Percentiles rank a stretch among this genome's conserved stretches.
Evolutionary conservation across 2,888 invertebrate genomes (phyloP).

Genomic region (Nomada ruficornis): DNA sequence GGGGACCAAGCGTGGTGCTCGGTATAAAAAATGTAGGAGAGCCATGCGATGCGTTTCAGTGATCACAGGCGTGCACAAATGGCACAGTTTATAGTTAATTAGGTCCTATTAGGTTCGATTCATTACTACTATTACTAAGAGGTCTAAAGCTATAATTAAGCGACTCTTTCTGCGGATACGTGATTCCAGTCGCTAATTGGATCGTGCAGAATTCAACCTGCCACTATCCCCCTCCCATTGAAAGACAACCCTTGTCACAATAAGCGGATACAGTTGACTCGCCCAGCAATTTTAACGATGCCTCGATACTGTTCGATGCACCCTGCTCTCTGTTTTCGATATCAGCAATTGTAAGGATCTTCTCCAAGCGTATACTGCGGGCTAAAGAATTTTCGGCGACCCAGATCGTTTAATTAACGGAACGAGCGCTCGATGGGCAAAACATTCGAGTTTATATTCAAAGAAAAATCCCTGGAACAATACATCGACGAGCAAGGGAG

Average conservation of each 20-base stretch:
- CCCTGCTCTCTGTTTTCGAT: not conserved
- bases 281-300: not conserved
- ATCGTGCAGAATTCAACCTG: not conserved
- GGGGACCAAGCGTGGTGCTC: not conserved
- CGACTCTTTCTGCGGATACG: not conserved
- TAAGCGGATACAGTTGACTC: slow-evolving; percentile 1
- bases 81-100: too few species aligned
- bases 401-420: not conserved
- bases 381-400: not conserved
- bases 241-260: not conserved
- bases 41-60: not conserved
- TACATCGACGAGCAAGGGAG: not conserved
- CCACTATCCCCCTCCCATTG: not conserved
- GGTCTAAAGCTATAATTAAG: too few species aligned
- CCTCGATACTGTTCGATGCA: not conserved
- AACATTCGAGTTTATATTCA: not conserved
- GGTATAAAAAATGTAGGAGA: not conserved
- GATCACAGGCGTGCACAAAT: not conserved
- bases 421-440: not conserved
- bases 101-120: too few species aligned
- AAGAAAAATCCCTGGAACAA: not conserved
- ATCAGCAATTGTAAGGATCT: not conserved
- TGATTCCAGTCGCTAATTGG: slow-evolving; percentile 18
- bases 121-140: too few species aligned
- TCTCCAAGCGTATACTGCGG: not conserved